A percentile compares a stretch with the other conserved stretches of the same genome.
Evolutionary conservation across 30 jellyfish, hydroid and myxozoan species (phyloP).

Genomic region (Aurelia aurita): DNA sequence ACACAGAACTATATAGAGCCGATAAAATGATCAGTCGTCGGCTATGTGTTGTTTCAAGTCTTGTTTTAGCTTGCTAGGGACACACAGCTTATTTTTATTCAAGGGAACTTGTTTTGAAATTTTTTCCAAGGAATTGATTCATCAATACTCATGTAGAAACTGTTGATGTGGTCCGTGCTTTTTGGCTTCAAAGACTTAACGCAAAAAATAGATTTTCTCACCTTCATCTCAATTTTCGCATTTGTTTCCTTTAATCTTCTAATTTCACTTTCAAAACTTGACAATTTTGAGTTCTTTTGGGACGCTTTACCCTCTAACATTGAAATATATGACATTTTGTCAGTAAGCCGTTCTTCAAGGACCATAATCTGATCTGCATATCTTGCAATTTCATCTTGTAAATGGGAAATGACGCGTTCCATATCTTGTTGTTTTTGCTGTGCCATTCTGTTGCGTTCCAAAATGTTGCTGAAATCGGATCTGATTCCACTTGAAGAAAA

Average conservation of each 20-base stretch:
- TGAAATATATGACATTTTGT: slow-evolving; percentile 66
- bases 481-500: slow-evolving; percentile 61
- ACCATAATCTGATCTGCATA: slow-evolving; percentile 80
- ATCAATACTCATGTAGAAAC: no score
- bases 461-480: slow-evolving; percentile 84
- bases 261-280: slow-evolving; percentile 66
- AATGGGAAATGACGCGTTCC: slow-evolving; percentile 74
- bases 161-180: no score
- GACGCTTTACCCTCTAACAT: slow-evolving; percentile 78
- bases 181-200: neutral
- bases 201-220: neutral
- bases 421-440: slow-evolving; percentile 83
- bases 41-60: no score
- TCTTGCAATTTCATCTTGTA: slow-evolving; percentile 79
- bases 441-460: slow-evolving; percentile 75
- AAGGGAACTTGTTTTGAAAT: no score
- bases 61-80: no score
- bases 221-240: slow-evolving; percentile 61
- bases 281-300: slow-evolving; percentile 72
- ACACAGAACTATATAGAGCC: no score
- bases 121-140: no score
- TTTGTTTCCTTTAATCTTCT: neutral
- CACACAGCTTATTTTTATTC: neutral
- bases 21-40: neutral
- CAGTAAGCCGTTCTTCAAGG: slow-evolving; percentile 83